Base-by-base conservation (phyloP, 2,888 invertebrate genomes). In the Campoplex nolae region DNA sequence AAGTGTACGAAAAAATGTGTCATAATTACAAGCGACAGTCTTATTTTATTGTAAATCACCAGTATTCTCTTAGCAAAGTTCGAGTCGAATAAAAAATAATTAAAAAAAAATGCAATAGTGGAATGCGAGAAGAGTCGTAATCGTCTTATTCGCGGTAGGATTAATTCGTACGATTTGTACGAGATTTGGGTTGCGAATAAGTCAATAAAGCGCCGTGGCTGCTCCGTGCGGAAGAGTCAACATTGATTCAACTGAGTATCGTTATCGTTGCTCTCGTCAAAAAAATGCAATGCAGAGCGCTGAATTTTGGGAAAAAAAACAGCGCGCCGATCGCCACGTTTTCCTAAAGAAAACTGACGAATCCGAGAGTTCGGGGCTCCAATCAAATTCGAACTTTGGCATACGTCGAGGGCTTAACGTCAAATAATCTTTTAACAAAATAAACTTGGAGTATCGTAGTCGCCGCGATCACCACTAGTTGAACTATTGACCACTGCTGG, bases 371-470 rank as follows among this genome's bases (percentile, higher is more conserved):
- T 58, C 32, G 13, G 13, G 23, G 45, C 42, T 38, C n/a, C 13
- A 2, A 35, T 92, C 90, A 94, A 82, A 94, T 94, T 4, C 94
- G 92, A 32, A 92, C 90, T 88, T 90, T 93, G 1, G 93, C 92
- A 70, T 93, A 87, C 84, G 96, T 96, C 51, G 96, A 95, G 23
- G 93, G 91, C 93, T 97, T 97, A 0, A 97, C 96, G 97, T 98
- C 97, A 93, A 99, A 99, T 16, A 99, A 95, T 95, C 98, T 98
- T 88, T 98, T 96, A 18, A 99, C 97, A 94, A 98, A 98, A 94
- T 97, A 98, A 1, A 98, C 98, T 95, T 98, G 98, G 73, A 97
- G 93, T 0, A 97, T 95, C 13, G 97, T 97, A 0, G 98, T 97
- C 1, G 96, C 95, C 74, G 97, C 95, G 88, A 99, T 97, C 1